A percentile compares a stretch with the other conserved stretches of the same genome.
Conservation (phyloP, 2,888 invertebrate genomes). For the Amphimallon solstitiale region DNA sequence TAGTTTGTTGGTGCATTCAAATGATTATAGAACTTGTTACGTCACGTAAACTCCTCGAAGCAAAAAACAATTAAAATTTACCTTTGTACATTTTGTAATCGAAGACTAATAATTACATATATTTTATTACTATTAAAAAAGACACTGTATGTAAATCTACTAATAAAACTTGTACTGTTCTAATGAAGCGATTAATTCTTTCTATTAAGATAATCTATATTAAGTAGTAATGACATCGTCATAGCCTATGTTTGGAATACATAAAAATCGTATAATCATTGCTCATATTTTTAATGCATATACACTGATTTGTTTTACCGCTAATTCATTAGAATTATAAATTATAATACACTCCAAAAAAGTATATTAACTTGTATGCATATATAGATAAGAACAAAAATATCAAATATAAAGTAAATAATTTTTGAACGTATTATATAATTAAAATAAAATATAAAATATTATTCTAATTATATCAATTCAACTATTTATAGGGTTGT, state of each 20-base stretch:
- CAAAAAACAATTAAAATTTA: conserved; percentile 10
- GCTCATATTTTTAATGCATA: neutral
- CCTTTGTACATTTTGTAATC: conserved; percentile 32
- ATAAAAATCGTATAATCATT: neutral
- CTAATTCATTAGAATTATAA: neutral
- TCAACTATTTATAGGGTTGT: no score
- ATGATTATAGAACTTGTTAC: conserved; percentile 38
- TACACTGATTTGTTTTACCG: neutral
- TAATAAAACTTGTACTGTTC: neutral
- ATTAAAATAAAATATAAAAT: no score
- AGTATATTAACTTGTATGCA: no score
- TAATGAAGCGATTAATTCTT: neutral
- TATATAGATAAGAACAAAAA: no score
- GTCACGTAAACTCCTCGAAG: conserved; percentile 17
- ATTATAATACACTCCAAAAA: no score
- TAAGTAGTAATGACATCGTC: neutral
- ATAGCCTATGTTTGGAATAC: neutral
- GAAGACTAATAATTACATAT: conserved; percentile 15
- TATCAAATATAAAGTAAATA: no score
- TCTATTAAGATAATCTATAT: neutral
- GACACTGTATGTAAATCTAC: conserved; percentile 5
- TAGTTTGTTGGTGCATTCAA: conserved; percentile 41
- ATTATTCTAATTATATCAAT: no score
- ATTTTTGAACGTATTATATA: no score
- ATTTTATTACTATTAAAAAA: conserved; percentile 18